Conservation (phyloP, 2,888 invertebrate genomes). For the Platycheirus rosarum region DNA sequence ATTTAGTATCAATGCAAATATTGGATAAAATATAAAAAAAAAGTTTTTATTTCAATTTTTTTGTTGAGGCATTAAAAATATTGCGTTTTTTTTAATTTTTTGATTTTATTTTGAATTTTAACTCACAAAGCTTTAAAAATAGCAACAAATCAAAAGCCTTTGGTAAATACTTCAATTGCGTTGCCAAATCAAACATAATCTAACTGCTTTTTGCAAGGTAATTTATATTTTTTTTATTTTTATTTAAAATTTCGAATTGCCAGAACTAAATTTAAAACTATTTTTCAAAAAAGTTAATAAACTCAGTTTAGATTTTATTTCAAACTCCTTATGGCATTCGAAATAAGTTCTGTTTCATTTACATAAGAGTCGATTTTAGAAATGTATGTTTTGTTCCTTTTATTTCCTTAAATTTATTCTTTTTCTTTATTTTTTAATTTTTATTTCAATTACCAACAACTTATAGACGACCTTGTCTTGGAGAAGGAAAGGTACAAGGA, state of each 20-base stretch:
- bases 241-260: slow-evolving; percentile 51
- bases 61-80: slow-evolving; percentile 58
- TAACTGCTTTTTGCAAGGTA: slow-evolving; percentile 75
- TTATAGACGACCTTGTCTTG: slow-evolving; percentile 94
- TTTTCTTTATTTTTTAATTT: slow-evolving; percentile 65
- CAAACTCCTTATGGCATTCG: slow-evolving; percentile 66
- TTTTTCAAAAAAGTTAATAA: background rate
- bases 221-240: slow-evolving; percentile 63
- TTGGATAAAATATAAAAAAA: slow-evolving; percentile 59
- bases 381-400: slow-evolving; percentile 53
- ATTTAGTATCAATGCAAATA: slow-evolving; percentile 52
- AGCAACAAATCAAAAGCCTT: slow-evolving; percentile 55
- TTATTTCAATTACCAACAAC: slow-evolving; percentile 55
- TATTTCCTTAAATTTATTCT: slow-evolving; percentile 73
- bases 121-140: slow-evolving; percentile 26
- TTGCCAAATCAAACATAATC: slow-evolving; percentile 51
- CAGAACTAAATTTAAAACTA: slow-evolving; percentile 23
- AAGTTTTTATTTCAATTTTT: slow-evolving; percentile 72
- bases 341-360: slow-evolving; percentile 60
- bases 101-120: slow-evolving; percentile 38
- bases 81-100: slow-evolving; percentile 41
- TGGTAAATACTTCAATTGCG: slow-evolving; percentile 64
- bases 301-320: background rate
- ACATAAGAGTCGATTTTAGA: slow-evolving; percentile 70
- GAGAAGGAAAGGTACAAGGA: slow-evolving; percentile 99